Evolutionary conservation across 2,888 invertebrate species (phyloP), one percentile per base, ranked within the genome.

Genomic region (Rotaria socialis): DNA sequence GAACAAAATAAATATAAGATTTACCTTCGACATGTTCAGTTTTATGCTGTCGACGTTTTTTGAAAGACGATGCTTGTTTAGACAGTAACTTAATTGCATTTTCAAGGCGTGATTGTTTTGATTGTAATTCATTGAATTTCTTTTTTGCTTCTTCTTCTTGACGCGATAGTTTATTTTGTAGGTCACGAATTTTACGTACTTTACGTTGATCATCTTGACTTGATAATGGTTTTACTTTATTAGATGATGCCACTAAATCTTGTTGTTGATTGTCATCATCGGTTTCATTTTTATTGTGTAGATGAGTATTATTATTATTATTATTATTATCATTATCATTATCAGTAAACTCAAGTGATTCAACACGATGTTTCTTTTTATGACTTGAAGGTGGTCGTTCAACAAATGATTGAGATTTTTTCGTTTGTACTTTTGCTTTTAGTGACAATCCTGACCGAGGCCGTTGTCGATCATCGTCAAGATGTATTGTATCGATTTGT

Each of bases 141-240:
- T 80, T 43, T 47, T 80, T 80, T 47, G 80, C 22, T 80, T 80
- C 47, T 80, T 80, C 80, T 80, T 80, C 47, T 80, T 80, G 80
- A 24, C 80, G 80, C 0, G 80, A 47, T 47, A 80, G n/a, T 47
- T 80, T 80, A 11, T 43, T 80, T 80, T 80, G 43, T 80, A 80
- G n/a, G 47, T 47, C 47, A 47, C 47, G 80, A 47, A 80, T 47
- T 47, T n/a, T 47, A 47, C 67, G 67, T 19, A 35, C 35, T 55
- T 55, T 55, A 55, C 22, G 19, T 55, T 55, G 55, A 22, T 55
- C 22, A 22, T 55, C 22, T 55, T 55, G 22, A 22, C 27, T 67
- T 67, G 27, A 11, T 27, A 10, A 27, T 27, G 27, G 4, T 14
- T 67, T 35, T 16, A n/a, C 27, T 27, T 67, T 67, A 14, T 11